Base-by-base conservation (phyloP, 2,888 invertebrate species). In the Cerceris rybyensis region DNA sequence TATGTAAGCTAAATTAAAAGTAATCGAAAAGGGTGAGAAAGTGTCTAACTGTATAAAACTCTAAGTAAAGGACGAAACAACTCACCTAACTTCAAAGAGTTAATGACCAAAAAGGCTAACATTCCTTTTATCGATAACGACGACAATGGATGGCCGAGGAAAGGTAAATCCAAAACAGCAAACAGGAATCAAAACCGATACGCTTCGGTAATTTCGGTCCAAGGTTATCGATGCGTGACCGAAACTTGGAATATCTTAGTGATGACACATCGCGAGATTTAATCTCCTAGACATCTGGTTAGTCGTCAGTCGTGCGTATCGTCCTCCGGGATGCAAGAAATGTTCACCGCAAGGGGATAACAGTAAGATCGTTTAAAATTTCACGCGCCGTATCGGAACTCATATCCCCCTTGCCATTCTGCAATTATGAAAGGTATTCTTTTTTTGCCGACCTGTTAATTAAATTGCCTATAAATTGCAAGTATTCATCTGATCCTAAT, bases 191-290 rank as follows among this genome's bases (percentile, higher is more conserved):
- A n/a, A 14, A 14, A 14, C 7, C 7, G 16, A 17, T 11, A 46
- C 13, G 46, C 9, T 46, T 17, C 55, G 55, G 55, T 55, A 28
- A 28, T 55, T 55, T 55, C 11, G 17, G 17, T 17, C 17, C 52
- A 55, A 28, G 7, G 39, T 28, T 57, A 13, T 13, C 42, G 63
- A 63, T 28, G 50, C 63, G 13, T 63, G 49, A 17, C 28, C 16
- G 41, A 14, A 50, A 13, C 63, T 13, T 50, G 41, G 42, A 59
- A 7, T n/a, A 59, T n/a, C 41, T 59, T 7, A 7, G 13, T 50
- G 63, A 63, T 63, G 50, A 50, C 50, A 50, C 13, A 28, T 50
- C n/a, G 50, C 63, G 7, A n/a, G 50, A 50, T 63, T 17, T 7
- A 46, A 61, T 61, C 49, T 49, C 28, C 13, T 8, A 9, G 50